These are phyloP conservation scores for Leptinotarsa rubiginosa DNA, from an alignment of 2,888 invertebrate genomes.

Conservation along the genomic window DNA sequence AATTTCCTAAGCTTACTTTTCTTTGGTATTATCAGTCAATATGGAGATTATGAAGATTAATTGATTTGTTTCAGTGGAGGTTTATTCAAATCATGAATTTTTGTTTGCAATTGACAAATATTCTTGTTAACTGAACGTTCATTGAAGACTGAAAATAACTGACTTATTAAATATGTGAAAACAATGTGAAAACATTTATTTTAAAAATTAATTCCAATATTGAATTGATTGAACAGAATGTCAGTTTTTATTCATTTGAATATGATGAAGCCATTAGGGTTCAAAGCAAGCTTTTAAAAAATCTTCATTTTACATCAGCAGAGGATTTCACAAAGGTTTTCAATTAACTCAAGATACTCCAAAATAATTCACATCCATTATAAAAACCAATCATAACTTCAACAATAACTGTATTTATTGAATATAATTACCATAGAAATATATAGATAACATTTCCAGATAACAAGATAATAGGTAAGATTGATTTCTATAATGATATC, in stretches of 20 bases:
- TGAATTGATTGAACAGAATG: no score
- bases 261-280: not conserved
- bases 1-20: not conserved
- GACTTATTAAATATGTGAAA: no score
- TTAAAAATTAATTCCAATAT: not conserved
- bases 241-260: not conserved
- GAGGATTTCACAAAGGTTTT: not conserved
- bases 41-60: not conserved
- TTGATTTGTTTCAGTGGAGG: no score
- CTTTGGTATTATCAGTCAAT: not conserved
- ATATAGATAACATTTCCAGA: not conserved
- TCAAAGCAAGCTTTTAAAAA: not conserved
- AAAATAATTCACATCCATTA: constrained; percentile 29
- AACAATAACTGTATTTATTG: not conserved
- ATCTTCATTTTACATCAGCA: not conserved
- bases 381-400: constrained; percentile 18
- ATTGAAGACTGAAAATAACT: no score
- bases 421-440: not conserved
- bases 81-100: no score
- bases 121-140: no score
- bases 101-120: no score
- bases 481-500: constrained; percentile 1
- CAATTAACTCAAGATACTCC: constrained; percentile 30
- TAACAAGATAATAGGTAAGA: not conserved
- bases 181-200: not conserved